phyloP scores from a whole-genome alignment of 2,888 invertebrate genomes.

The Drosophila neoperkinsi region DNA sequence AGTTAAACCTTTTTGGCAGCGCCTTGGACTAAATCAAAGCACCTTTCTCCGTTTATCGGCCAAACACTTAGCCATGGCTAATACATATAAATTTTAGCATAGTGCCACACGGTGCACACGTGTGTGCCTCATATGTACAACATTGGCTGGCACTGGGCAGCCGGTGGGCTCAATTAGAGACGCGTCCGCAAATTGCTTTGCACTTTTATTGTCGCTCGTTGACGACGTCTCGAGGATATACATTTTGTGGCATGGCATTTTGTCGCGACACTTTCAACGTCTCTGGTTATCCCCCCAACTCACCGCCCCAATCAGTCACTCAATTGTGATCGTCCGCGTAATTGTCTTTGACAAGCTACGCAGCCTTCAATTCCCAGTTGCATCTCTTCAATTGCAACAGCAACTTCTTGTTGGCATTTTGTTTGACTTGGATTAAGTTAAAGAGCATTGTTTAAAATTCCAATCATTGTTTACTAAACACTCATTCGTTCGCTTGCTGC shows the following conservation, averaged over 20 bases:
- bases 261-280: slow-evolving; percentile 75
- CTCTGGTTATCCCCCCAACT: slow-evolving; percentile 32
- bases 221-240: slow-evolving; percentile 34
- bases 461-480: slow-evolving; percentile 65
- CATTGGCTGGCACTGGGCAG: slow-evolving; percentile 19
- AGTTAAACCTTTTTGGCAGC: slow-evolving; percentile 28
- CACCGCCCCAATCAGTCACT: slow-evolving; percentile 42
- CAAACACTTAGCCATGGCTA: slow-evolving; percentile 33
- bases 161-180: slow-evolving; percentile 70
- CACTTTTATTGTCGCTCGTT: slow-evolving; percentile 79
- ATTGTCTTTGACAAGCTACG: slow-evolving; percentile 82
- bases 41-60: slow-evolving; percentile 67
- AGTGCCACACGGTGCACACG: slow-evolving; percentile 24
- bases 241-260: slow-evolving; percentile 71
- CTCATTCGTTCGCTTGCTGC: slow-evolving; percentile 12
- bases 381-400: slow-evolving; percentile 13
- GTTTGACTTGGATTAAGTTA: slow-evolving; percentile 75
- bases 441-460: slow-evolving; percentile 74
- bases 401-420: slow-evolving; percentile 73
- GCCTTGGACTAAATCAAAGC: slow-evolving; percentile 65
- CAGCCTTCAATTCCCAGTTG: slow-evolving; percentile 50
- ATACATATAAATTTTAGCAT: slow-evolving; percentile 46
- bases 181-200: slow-evolving; percentile 75
- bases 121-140: slow-evolving; percentile 29
- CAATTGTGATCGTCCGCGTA: slow-evolving; percentile 66